These are phyloP conservation scores for western clawed frog (Xenopus tropicalis) DNA, from an alignment of 2,113 vertebrate species.

Conservation along the genomic window DNA sequence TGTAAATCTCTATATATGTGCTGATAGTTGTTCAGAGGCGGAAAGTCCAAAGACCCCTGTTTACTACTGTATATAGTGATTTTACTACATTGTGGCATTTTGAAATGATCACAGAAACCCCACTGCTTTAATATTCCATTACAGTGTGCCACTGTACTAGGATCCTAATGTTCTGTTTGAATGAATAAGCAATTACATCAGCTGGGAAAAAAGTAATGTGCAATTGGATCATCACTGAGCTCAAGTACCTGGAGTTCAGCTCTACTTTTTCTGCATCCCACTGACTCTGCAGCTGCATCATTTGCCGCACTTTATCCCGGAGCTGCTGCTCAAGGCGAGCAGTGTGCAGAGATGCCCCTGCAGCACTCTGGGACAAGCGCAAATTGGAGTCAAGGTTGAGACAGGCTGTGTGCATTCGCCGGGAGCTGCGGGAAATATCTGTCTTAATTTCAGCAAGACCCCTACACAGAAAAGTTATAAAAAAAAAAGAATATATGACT, in stretches of 20 bases:
- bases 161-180: background rate
- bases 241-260: conserved; percentile 73
- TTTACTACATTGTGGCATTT: no score
- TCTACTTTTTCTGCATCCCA: conserved; percentile 73
- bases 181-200: background rate
- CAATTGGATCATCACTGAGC: background rate
- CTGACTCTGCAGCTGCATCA: conserved; percentile 68
- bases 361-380: conserved; percentile 48
- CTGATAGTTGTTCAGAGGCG: no score
- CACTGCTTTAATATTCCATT: no score
- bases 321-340: conserved; percentile 64
- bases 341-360: conserved; percentile 45
- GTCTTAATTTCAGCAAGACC: conserved; percentile 66
- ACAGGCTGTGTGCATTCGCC: conserved; percentile 65
- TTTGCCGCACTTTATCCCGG: conserved; percentile 66
- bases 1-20: no score
- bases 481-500: background rate
- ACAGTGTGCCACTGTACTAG: no score
- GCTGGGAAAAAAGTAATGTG: background rate
- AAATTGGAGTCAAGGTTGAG: conserved; percentile 60
- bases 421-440: conserved; percentile 57
- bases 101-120: no score
- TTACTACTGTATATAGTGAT: no score
- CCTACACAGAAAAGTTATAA: conserved; percentile 54
- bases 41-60: no score